Evolutionary conservation across 2,888 invertebrate genomes (phyloP), one percentile per base, ranked within the genome.

Genomic region (Scaptomyza reducta): DNA sequence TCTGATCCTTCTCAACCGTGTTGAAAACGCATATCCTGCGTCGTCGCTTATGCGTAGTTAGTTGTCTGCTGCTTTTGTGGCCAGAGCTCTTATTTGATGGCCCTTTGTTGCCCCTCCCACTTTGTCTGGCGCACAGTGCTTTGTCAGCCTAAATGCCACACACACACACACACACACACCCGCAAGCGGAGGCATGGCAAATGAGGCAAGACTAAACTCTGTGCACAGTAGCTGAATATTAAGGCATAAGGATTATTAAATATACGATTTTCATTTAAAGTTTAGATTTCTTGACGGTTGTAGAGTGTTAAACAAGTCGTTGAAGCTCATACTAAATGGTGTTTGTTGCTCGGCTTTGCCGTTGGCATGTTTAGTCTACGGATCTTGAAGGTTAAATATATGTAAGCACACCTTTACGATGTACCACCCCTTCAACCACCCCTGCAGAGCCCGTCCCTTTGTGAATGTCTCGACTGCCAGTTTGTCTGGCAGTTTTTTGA

Each of bases 381-480:
- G 63, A 79, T 87, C 85, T 81, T 82, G 87, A 82, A 82, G 82
- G 82, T 82, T 82, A 82, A 87, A 82, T 82, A 82, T 82, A 82
- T 81, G 82, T 81, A 82, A 84, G 47, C 71, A 87, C 87, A 82
- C 82, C 82, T 82, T 84, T 67, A 79, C 68, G 80, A 62, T 65
- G 77, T 40, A 41, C 14, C 13, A 41, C 3, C n/a, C 11, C 27
- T 10, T n/a, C n/a, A n/a, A n/a, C n/a, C n/a, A n/a, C n/a, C 2
- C 3, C 47, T 10, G n/a, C 6, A 3, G 50, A 2, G n/a, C 4
- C 29, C 4, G 11, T 16, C 27, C 46, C 11, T 10, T 45, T 25
- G 3, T 29, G 41, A 13, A 25, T 57, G 62, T 70, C 63, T 62
- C 46, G 55, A 49, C 46, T 68, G 70, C 69, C 70, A 66, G 70